Conservation (phyloP, 2,888 invertebrate species). For the Ceraclea dissimilis region DNA sequence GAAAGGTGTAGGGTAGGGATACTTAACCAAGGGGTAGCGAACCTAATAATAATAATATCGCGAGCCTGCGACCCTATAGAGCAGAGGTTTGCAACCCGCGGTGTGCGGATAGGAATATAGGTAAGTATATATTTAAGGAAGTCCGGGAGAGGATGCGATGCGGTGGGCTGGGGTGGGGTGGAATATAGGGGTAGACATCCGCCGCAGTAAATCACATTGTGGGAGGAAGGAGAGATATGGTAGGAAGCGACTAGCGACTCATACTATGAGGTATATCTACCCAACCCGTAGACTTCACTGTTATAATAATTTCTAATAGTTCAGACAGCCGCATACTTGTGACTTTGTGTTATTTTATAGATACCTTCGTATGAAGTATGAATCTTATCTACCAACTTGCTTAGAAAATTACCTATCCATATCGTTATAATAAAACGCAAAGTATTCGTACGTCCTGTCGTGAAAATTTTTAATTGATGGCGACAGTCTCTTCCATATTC, state of each 20-base stretch:
- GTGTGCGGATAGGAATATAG: background rate
- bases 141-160: conserved; percentile 1
- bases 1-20: background rate
- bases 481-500: no score
- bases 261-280: background rate
- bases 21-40: background rate
- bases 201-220: conserved; percentile 21
- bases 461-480: no score
- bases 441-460: no score
- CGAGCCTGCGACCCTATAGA: conserved; percentile 1
- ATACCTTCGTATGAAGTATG: no score
- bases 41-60: background rate
- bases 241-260: background rate
- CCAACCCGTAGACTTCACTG: conserved; percentile 4
- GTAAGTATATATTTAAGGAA: background rate
- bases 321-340: conserved; percentile 17
- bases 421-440: no score
- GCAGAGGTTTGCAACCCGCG: conserved; percentile 4
- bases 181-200: conserved; percentile 9
- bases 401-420: no score
- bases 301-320: conserved; percentile 24
- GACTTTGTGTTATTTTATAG: no score
- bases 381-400: no score
- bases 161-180: background rate
- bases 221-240: conserved; percentile 4